Conservation (phyloP, 2,888 invertebrate genomes). For the Stramonita haemastoma region DNA sequence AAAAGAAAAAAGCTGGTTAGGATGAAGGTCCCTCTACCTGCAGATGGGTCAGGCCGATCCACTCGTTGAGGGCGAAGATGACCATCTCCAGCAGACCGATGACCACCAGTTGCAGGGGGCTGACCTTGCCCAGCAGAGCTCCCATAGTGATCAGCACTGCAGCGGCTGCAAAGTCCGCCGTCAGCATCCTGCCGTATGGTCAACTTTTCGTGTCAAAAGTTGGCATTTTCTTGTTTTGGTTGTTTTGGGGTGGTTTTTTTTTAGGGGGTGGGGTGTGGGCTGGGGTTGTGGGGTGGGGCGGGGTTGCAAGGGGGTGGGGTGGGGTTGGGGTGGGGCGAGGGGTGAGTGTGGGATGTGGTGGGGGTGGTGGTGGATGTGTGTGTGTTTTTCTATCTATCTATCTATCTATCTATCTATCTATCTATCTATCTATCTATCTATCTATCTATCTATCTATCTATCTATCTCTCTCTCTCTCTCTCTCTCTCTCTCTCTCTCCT, state of each 20-base stretch:
- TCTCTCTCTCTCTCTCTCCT: too few relatives aligned
- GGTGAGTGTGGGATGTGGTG: neutral
- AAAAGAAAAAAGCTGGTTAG: neutral
- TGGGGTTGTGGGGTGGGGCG: too few relatives aligned
- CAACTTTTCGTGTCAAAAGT: too few relatives aligned
- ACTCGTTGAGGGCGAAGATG: slow-evolving; percentile 77
- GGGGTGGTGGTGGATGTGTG: too few relatives aligned
- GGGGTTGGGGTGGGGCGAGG: neutral
- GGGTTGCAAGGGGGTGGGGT: neutral
- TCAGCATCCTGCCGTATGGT: slow-evolving; percentile 76
- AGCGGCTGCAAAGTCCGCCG: slow-evolving; percentile 78
- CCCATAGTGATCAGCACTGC: slow-evolving; percentile 79
- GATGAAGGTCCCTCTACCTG: slow-evolving; percentile 62
- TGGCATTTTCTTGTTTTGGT: too few relatives aligned
- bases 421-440: too few relatives aligned
- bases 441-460: too few relatives aligned
- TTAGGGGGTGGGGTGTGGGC: too few relatives aligned
- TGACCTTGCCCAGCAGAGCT: slow-evolving; percentile 79
- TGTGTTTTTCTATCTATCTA: too few relatives aligned
- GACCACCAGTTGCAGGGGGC: slow-evolving; percentile 78
- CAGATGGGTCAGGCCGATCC: slow-evolving; percentile 72
- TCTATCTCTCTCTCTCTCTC: too few relatives aligned
- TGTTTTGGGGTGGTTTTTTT: too few relatives aligned
- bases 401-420: too few relatives aligned
- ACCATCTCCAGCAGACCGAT: slow-evolving; percentile 78